A percentile compares a stretch with the other conserved stretches of the same genome.
phyloP scores from a whole-genome alignment of 2,113 vertebrate species.

The Gorsachius goisagi region DNA sequence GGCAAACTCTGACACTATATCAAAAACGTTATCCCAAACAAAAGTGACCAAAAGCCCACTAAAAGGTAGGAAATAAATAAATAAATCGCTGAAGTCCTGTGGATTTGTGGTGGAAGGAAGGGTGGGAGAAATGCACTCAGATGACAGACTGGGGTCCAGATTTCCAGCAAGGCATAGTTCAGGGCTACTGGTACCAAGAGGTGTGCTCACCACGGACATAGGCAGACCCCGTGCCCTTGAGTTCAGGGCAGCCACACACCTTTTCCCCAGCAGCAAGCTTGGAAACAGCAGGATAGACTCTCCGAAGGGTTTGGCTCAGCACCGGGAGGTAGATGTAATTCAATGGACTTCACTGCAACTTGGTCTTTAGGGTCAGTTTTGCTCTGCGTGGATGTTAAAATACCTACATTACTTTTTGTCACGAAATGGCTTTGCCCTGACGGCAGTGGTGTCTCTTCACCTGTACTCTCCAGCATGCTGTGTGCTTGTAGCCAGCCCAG shows the following conservation, averaged over 20 bases:
- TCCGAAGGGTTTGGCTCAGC: neutral
- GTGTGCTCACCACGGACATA: neutral
- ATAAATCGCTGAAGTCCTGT: neutral
- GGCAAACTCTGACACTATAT: neutral
- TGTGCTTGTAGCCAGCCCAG: neutral
- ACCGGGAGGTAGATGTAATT: neutral
- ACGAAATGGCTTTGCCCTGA: neutral
- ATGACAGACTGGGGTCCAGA: neutral
- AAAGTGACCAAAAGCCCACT: neutral
- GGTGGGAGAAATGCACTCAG: neutral
- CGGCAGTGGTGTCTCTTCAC: neutral
- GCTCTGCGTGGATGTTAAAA: neutral
- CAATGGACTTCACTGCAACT: neutral
- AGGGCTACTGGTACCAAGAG: neutral
- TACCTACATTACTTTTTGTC: neutral
- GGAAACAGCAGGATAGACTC: neutral
- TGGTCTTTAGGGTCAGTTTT: neutral
- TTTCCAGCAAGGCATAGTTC: neutral
- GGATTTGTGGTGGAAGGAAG: neutral
- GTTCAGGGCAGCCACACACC: neutral
- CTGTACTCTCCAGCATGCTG: neutral
- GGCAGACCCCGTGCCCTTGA: neutral
- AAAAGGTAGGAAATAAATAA: neutral
- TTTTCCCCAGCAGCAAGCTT: neutral
- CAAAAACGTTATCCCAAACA: neutral